These are phyloP conservation scores for Nyleta sp. DNA, from an alignment of 2,888 invertebrate genomes.

Conservation along the genomic window DNA sequence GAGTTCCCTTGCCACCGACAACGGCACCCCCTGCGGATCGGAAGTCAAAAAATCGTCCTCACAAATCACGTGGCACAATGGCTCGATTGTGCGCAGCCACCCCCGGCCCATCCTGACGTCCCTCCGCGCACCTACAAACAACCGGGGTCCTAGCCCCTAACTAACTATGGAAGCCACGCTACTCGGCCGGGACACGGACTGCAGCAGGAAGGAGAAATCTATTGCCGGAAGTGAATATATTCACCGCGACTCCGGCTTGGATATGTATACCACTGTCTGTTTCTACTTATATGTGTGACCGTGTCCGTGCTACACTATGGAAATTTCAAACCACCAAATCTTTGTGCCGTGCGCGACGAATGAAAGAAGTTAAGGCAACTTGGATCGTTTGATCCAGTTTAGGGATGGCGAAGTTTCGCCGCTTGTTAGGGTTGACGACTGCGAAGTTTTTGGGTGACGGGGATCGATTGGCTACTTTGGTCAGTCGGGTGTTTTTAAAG, in stretches of 20 bases:
- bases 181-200: constrained; percentile 64
- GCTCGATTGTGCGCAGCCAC: constrained; percentile 79
- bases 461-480: no score
- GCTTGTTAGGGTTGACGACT: no score
- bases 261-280: constrained; percentile 67
- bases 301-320: constrained; percentile 74
- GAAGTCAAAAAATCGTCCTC: constrained; percentile 82
- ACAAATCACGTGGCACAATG: constrained; percentile 81
- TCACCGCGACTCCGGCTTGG: constrained; percentile 73
- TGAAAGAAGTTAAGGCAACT: no score
- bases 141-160: constrained; percentile 70
- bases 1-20: constrained; percentile 48
- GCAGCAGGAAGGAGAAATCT: constrained; percentile 77
- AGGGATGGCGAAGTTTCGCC: no score
- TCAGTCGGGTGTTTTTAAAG: no score
- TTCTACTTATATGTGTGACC: constrained; percentile 58
- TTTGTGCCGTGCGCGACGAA: no score
- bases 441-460: no score
- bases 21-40: constrained; percentile 69
- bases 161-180: constrained; percentile 73
- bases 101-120: constrained; percentile 61
- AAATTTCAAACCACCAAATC: constrained; percentile 74
- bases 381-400: no score
- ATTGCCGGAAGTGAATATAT: constrained; percentile 82
- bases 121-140: constrained; percentile 68